Evolutionary conservation across 2,113 vertebrate species (phyloP), one percentile per base, ranked within the genome.

Genomic region (Gymnocephalus cernua): DNA sequence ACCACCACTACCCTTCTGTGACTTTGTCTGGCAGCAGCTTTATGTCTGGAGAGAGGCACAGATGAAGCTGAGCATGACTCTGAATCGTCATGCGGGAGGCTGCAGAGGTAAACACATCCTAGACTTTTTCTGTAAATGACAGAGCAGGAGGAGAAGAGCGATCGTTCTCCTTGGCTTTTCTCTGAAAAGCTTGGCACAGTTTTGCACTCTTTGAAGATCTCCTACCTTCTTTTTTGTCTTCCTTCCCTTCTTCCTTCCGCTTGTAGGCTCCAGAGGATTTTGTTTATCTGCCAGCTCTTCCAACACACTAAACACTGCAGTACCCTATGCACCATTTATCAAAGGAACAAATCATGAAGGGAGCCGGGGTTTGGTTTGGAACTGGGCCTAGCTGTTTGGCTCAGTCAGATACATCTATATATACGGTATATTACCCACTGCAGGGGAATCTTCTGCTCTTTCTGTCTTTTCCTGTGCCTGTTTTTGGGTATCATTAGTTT

Each of bases 301-400:
- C 64, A 69, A 64, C 25, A 6, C 74, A 12, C 61, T 62, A 23
- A 74, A 81, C 85, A 81, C 82, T 65, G 84, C 86, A 74, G 80
- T 25, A 35, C 41, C 27, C 64, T 66, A 12, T 80, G 76, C 76
- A 63, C 27, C 76, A 58, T 84, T 74, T 62, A 86, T 89, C 80
- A 88, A 91, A 91, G 80, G 72, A 48, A 63, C 12, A 5, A 75
- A 73, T 76, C 87, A 72, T 83, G 71, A 68, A 29, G 48, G 47
- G 66, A 89, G 50, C 62, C 21, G 0, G 27, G 63, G 72, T 84
- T 90, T 83, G 76, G 83, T 79, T 82, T 84, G 86, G 85, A 84
- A 29, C 56, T 0, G 64, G 51, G 71, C 78, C 74, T 19, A 44
- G 65, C 48, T 56, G 58, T 59, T 81, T 68, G 5, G 21, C 78